Evolutionary conservation across 1,140 invertebrate species (phyloP).

Genomic region (Monomorium pharaonis): DNA sequence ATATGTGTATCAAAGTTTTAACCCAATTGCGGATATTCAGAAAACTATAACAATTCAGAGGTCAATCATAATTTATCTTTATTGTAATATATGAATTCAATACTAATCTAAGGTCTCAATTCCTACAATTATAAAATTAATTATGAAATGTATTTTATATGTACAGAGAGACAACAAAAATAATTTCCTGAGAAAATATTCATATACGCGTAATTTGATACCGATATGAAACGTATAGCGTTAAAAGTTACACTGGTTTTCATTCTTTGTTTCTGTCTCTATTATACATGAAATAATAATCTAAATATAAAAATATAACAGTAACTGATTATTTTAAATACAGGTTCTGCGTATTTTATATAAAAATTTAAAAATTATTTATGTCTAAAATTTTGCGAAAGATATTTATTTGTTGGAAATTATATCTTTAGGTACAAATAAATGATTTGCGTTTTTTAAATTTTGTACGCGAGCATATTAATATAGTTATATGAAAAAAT

Average conservation of each 20-base stretch:
- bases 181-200: slow-evolving; percentile 51
- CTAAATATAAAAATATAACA: neutral
- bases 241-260: neutral
- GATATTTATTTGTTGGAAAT: neutral
- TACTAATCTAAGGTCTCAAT: slow-evolving; percentile 66
- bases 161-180: slow-evolving; percentile 35
- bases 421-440: neutral
- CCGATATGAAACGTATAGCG: neutral
- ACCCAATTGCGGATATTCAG: slow-evolving; percentile 49
- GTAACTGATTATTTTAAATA: neutral
- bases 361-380: slow-evolving; percentile 10
- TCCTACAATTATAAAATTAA: slow-evolving; percentile 76
- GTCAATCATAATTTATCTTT: slow-evolving; percentile 77
- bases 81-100: slow-evolving; percentile 80
- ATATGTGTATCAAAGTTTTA: slow-evolving; percentile 51
- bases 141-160: slow-evolving; percentile 71
- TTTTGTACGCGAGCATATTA: neutral
- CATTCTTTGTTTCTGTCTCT: neutral
- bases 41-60: slow-evolving; percentile 58
- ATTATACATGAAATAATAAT: neutral
- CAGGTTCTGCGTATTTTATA: neutral
- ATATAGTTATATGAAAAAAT: neutral
- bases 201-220: neutral
- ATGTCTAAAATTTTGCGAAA: neutral
- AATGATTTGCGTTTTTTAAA: neutral